phyloP scores from a whole-genome alignment of 35 echinoderm and acorn worm genomes.

The Acanthaster planci region DNA sequence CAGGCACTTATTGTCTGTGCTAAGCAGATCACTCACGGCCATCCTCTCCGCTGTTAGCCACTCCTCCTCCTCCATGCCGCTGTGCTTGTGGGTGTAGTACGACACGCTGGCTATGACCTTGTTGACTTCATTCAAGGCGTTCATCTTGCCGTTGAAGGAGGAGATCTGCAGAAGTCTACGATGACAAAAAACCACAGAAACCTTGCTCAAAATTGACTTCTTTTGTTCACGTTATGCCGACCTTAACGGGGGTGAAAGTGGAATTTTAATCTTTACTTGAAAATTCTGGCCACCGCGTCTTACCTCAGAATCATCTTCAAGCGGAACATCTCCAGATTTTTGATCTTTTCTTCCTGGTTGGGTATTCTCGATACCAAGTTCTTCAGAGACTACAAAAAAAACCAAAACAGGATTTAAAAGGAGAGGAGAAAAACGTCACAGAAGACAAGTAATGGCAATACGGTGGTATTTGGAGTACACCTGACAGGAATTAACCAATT shows the following conservation, averaged over 20 bases:
- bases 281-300: neutral
- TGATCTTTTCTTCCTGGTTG: slow-evolving; percentile 96
- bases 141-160: slow-evolving; percentile 99
- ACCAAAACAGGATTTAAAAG: neutral
- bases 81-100: slow-evolving; percentile 98
- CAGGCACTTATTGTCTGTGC: too few species aligned
- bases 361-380: slow-evolving; percentile 94
- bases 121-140: slow-evolving; percentile 97
- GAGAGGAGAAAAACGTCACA: too few species aligned
- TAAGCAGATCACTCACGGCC: slow-evolving; percentile 99
- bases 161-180: slow-evolving; percentile 86
- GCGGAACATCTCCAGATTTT: slow-evolving; percentile 96
- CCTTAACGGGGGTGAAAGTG: too few species aligned
- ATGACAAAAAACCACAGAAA: neutral
- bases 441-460: too few species aligned
- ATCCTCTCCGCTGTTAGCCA: slow-evolving; percentile 98
- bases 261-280: too few species aligned
- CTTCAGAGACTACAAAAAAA: slow-evolving; percentile 70
- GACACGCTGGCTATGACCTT: slow-evolving; percentile 98
- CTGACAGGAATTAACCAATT: too few species aligned
- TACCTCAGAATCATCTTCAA: slow-evolving; percentile 99
- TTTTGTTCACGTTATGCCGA: too few species aligned
- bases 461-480: too few species aligned
- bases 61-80: slow-evolving; percentile 91
- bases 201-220: too few species aligned